Percentiles rank a stretch among this genome's conserved stretches.
These are phyloP conservation scores for Euclidia mi DNA, from an alignment of 2,888 invertebrate species.

Conservation along the genomic window DNA sequence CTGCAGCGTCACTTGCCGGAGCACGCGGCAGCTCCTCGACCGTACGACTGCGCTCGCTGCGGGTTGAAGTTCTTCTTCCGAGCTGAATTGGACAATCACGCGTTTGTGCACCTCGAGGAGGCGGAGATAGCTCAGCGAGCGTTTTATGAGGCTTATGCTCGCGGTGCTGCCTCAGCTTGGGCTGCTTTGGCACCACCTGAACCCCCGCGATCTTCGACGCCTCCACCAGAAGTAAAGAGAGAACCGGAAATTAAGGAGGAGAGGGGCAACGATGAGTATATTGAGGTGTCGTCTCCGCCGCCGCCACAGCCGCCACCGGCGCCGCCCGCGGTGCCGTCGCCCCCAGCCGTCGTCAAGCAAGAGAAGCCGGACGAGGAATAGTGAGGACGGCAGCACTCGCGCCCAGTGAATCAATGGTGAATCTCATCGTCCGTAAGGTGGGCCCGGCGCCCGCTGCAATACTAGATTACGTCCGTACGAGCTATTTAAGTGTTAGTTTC, in stretches of 20 bases:
- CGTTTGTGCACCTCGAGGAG: slow-evolving; percentile 90
- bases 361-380: slow-evolving; percentile 81
- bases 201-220: slow-evolving; percentile 55
- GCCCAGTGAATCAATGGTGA: slow-evolving; percentile 50
- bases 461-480: slow-evolving; percentile 87
- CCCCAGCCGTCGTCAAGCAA: slow-evolving; percentile 76
- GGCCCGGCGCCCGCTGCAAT: slow-evolving; percentile 82
- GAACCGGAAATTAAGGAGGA: slow-evolving; percentile 86
- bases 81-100: slow-evolving; percentile 97
- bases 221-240: slow-evolving; percentile 70
- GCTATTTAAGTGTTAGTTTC: slow-evolving; percentile 74
- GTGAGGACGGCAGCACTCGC: slow-evolving; percentile 6
- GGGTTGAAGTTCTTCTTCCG: slow-evolving; percentile 97
- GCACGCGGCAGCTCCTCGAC: slow-evolving; percentile 94
- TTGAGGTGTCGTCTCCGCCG: slow-evolving; percentile 85
- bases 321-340: slow-evolving; percentile 56
- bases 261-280: slow-evolving; percentile 81
- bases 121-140: slow-evolving; percentile 86
- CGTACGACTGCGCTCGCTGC: slow-evolving; percentile 96
- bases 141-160: slow-evolving; percentile 85
- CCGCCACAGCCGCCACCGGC: slow-evolving; percentile 66
- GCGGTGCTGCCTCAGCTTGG: slow-evolving; percentile 85
- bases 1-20: slow-evolving; percentile 95
- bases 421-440: slow-evolving; percentile 81
- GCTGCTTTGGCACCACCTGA: slow-evolving; percentile 81